A percentile compares a stretch with the other conserved stretches of the same genome.
Conservation (phyloP, 2,888 invertebrate species). For the Harpagoxenus sublaevis region DNA sequence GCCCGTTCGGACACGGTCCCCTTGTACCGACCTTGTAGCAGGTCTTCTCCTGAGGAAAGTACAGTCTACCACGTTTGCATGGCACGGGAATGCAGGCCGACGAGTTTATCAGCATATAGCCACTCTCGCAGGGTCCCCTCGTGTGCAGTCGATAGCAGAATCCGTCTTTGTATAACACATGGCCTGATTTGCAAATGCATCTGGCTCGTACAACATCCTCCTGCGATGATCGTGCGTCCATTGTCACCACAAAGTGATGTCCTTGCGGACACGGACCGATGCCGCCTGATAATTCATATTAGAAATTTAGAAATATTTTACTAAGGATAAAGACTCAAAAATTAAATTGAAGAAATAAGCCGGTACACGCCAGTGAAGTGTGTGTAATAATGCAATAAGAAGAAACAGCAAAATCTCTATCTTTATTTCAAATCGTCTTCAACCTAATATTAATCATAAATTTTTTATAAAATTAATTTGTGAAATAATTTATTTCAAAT, state of each 20-base stretch:
- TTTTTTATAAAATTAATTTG: background rate
- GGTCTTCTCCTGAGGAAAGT: constrained; percentile 91
- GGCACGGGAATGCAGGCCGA: constrained; percentile 91
- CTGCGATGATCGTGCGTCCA: constrained; percentile 7
- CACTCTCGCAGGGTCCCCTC: constrained; percentile 91
- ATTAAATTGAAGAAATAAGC: background rate
- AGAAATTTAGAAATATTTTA: background rate
- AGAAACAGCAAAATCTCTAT: background rate
- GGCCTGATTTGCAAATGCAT: constrained; percentile 91
- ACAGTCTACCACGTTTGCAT: constrained; percentile 92
- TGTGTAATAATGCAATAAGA: background rate
- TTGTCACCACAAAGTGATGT: constrained; percentile 89
- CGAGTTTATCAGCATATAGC: constrained; percentile 90
- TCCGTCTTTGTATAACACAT: constrained; percentile 89
- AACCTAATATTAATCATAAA: background rate
- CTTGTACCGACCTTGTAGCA: constrained; percentile 93
- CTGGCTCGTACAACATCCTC: constrained; percentile 86
- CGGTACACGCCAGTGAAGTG: background rate
- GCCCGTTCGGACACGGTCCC: constrained; percentile 91
- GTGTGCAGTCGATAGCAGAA: constrained; percentile 93
- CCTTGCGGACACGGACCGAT: constrained; percentile 92
- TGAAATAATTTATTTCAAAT: background rate
- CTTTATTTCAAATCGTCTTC: background rate
- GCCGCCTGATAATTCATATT: constrained; percentile 87
- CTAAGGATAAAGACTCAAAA: background rate